Evolutionary conservation across 2,113 vertebrate genomes (phyloP).

Genomic region (Odocoileus virginianus): DNA sequence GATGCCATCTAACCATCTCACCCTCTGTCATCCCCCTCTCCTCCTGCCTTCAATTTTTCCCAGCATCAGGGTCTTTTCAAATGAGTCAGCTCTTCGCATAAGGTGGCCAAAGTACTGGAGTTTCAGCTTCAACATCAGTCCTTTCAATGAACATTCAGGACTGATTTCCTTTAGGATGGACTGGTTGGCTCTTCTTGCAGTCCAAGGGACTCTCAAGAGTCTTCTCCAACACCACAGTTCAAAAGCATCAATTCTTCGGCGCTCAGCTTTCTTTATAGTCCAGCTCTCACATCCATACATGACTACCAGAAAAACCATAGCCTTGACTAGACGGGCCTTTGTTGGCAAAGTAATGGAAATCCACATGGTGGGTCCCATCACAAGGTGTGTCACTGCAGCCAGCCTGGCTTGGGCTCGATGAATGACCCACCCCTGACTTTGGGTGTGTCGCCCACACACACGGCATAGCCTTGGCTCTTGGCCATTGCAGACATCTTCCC

Average conservation of each 20-base stretch:
- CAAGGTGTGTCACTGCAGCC: neutral
- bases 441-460: neutral
- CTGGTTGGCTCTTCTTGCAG: neutral
- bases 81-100: neutral
- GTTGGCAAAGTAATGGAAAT: neutral
- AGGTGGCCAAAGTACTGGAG: neutral
- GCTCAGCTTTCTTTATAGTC: neutral
- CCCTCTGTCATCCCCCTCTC: neutral
- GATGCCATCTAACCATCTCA: neutral
- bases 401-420: neutral
- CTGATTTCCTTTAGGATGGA: neutral
- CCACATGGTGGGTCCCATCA: accelerated
- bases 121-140: neutral
- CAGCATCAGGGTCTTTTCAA: neutral
- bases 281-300: neutral
- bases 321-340: neutral
- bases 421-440: neutral
- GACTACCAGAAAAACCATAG: neutral
- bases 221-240: neutral
- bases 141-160: neutral
- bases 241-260: neutral
- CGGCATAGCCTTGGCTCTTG: neutral
- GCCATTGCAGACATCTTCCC: neutral
- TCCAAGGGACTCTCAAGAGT: neutral
- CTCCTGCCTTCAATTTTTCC: neutral